Base-by-base conservation (phyloP, 2,797 vertebrate species). In the Lycodopsis pacificus region DNA sequence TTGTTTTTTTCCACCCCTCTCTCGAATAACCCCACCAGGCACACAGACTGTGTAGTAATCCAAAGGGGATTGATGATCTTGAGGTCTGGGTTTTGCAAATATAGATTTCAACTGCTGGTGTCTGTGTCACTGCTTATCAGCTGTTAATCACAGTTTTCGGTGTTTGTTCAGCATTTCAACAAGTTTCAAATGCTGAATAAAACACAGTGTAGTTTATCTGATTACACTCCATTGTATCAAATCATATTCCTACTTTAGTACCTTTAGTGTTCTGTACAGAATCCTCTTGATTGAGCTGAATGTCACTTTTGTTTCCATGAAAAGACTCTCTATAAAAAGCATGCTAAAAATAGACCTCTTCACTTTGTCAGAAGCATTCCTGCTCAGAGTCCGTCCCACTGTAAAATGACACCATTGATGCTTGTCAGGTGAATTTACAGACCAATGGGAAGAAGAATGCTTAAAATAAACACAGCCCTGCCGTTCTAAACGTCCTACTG, bases 391-490 rank as follows among this genome's bases (percentile, higher is more conserved):
- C 74, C 14, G 14, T 79, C 75, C 74, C 59, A 30, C 72, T 78
- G 91, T 84, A 91, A 93, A 87, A 83, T 62, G 89, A 94, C 90
- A 92, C 92, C 80, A 42, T 30, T 77, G 83, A 89, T 83, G 81
- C 56, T 77, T 89, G 86, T 93, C 83, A 91, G 86, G 87, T 90
- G 88, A 90, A 83, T 89, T 81, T 87, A 90, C 89, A 84, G 86
- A 83, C 77, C 85, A 84, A 80, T 80, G 76, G 72, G 83, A 86
- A 12, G 9, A 54, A 80, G 80, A 77, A 83, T 69, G 80, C 90
- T 86, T 88, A 89, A 94, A 94, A 94, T 94, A 94, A 92, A 93
- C 84, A 74, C 72, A 53, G 48, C 61, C n/a, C 71, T 59, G 70
- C n/a, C 69, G 79, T 79, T 65, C 65, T 67, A 74, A 86, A 86